These are phyloP conservation scores for Chiropotes sagulatus DNA, from an alignment of 2,797 vertebrate species.

Conservation along the genomic window DNA sequence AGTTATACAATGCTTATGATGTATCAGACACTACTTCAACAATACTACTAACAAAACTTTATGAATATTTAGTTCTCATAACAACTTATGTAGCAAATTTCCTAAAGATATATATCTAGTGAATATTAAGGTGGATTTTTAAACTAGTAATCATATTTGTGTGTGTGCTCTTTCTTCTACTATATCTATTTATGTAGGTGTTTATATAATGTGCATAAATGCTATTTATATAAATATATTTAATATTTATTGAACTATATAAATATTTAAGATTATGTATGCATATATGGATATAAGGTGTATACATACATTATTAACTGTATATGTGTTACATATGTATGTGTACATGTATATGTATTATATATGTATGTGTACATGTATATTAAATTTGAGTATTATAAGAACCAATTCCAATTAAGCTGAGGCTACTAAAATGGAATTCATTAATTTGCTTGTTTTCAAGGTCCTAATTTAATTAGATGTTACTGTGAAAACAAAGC, in stretches of 20 bases:
- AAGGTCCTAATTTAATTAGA: neutral
- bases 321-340: neutral
- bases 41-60: neutral
- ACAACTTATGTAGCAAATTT: neutral
- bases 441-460: neutral
- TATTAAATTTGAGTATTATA: neutral
- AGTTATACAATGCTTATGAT: neutral
- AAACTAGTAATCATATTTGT: neutral
- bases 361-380: neutral
- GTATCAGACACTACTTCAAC: neutral
- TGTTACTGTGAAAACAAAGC: neutral
- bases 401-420: neutral
- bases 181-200: neutral
- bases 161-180: too few relatives aligned
- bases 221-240: neutral
- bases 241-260: neutral
- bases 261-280: neutral
- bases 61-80: neutral
- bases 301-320: neutral
- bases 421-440: neutral
- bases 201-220: neutral
- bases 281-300: neutral
- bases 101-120: neutral
- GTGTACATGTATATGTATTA: neutral
- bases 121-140: neutral